phyloP scores from a whole-genome alignment of 2,113 vertebrate species.

The Ctenodactylus gundi region DNA sequence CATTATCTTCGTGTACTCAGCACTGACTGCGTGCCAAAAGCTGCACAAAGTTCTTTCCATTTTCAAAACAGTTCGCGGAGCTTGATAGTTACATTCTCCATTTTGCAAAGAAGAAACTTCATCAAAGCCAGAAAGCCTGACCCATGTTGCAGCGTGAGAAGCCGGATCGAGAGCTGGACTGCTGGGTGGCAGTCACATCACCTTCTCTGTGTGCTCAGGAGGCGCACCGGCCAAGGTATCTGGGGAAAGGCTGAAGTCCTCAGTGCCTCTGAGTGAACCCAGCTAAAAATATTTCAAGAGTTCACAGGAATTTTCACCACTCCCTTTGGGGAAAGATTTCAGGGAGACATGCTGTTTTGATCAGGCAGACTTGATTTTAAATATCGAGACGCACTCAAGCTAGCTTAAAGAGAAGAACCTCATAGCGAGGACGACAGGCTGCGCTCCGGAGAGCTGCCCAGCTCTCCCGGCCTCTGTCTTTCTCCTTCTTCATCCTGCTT shows the following conservation, averaged over 20 bases:
- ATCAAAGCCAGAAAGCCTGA: neutral
- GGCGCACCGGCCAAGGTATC: neutral
- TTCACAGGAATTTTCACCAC: neutral
- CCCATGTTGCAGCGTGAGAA: neutral
- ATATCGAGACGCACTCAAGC: neutral
- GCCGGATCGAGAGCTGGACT: neutral
- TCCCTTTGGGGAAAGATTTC: conserved; percentile 4
- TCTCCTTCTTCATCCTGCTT: neutral
- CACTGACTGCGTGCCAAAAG: neutral
- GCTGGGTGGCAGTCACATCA: neutral
- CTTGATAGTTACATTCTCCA: neutral
- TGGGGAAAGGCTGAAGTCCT: neutral
- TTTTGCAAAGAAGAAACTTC: conserved; percentile 1
- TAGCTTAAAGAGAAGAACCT: neutral
- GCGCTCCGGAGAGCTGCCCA: neutral
- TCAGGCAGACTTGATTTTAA: conserved; percentile 33
- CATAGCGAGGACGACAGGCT: neutral
- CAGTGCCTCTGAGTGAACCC: neutral
- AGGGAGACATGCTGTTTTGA: neutral
- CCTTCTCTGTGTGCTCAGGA: neutral
- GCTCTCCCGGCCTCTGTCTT: neutral
- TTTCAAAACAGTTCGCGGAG: neutral
- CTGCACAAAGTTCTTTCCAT: neutral
- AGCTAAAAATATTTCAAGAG: conserved; percentile 50
- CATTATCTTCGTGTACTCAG: neutral